Conservation (phyloP, 2,888 invertebrate species). For the Venusia cambrica region DNA sequence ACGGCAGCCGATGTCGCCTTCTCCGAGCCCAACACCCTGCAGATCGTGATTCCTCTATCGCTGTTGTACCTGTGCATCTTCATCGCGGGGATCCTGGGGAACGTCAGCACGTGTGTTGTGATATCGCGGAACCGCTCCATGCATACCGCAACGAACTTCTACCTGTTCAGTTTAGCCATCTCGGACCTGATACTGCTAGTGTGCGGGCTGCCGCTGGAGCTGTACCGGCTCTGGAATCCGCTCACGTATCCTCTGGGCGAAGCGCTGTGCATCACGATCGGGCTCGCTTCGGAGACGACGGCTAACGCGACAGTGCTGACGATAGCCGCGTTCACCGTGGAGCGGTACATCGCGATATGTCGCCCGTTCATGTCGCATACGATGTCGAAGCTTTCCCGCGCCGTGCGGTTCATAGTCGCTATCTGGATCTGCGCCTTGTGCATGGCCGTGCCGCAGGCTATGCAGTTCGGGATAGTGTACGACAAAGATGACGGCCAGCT, state of each 20-base stretch:
- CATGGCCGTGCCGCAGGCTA: constrained; percentile 88
- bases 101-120: constrained; percentile 89
- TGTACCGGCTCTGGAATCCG: constrained; percentile 88
- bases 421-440: constrained; percentile 91
- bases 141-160: constrained; percentile 93
- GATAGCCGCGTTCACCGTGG: constrained; percentile 94
- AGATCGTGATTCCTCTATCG: constrained; percentile 84
- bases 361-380: constrained; percentile 92
- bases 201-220: constrained; percentile 90
- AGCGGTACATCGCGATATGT: constrained; percentile 93
- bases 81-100: constrained; percentile 88
- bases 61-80: constrained; percentile 85
- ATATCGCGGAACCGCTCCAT: constrained; percentile 88
- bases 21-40: constrained; percentile 77
- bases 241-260: constrained; percentile 88
- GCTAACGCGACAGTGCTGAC: constrained; percentile 92
- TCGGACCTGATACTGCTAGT: constrained; percentile 87
- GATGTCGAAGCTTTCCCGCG: constrained; percentile 91
- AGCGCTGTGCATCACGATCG: constrained; percentile 86
- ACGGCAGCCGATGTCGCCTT: constrained; percentile 41
- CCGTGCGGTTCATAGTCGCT: constrained; percentile 86
- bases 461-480: constrained; percentile 88
- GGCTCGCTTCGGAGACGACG: constrained; percentile 91
- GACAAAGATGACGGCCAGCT: constrained; percentile 68
- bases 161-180: constrained; percentile 89